Conservation (phyloP, 2,888 invertebrate genomes). For the Baronia brevicornis region DNA sequence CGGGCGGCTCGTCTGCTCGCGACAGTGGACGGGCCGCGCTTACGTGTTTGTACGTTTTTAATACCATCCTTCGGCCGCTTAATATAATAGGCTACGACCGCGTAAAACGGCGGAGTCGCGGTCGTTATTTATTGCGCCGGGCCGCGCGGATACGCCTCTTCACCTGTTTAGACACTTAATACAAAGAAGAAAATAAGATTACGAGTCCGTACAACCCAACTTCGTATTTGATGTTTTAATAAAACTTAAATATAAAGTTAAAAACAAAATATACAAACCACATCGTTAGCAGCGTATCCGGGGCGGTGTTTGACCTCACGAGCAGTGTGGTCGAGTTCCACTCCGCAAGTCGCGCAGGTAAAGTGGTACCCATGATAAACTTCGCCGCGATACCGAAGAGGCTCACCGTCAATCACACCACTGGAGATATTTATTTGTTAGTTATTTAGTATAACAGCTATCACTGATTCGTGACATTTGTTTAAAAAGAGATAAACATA, state of each 20-base stretch:
- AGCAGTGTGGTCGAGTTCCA: slow-evolving; percentile 96
- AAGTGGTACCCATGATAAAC: slow-evolving; percentile 99
- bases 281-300: slow-evolving; percentile 92
- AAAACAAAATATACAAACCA: slow-evolving; percentile 70
- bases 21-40: no score
- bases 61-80: no score
- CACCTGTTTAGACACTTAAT: no score
- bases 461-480: not conserved
- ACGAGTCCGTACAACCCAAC: no score
- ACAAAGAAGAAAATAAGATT: no score
- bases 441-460: not conserved
- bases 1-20: no score
- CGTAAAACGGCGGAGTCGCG: no score
- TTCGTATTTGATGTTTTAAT: no score
- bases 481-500: not conserved
- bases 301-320: slow-evolving; percentile 95
- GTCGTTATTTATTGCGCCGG: no score
- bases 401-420: slow-evolving; percentile 93
- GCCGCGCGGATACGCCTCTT: no score
- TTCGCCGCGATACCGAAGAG: slow-evolving; percentile 94
- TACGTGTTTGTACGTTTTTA: no score
- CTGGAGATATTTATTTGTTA: slow-evolving; percentile 51
- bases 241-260: not conserved
- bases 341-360: slow-evolving; percentile 94
- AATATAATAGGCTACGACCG: no score